Conservation (phyloP, 2,888 invertebrate species). For the Leptopilina drosophilae region DNA sequence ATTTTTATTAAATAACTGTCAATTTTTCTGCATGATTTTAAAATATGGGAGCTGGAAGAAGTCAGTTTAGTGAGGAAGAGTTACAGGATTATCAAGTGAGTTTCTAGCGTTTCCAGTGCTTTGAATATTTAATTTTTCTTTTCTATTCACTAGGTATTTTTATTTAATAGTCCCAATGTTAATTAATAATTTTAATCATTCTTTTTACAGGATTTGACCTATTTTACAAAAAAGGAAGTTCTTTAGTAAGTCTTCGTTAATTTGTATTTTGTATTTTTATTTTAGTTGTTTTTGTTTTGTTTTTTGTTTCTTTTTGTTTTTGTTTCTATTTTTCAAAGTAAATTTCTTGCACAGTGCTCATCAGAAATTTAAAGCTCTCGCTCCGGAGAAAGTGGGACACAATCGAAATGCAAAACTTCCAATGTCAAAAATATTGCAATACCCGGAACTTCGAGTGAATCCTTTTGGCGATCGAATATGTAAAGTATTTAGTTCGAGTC, state of each 20-base stretch:
- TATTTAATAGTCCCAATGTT: conserved; percentile 8
- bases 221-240: conserved; percentile 95
- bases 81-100: conserved; percentile 92
- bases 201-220: conserved; percentile 89
- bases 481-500: conserved; percentile 92
- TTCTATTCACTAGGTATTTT: conserved; percentile 9
- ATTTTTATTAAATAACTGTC: neutral
- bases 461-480: conserved; percentile 95
- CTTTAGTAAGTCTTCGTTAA: conserved; percentile 84
- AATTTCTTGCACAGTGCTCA: conserved; percentile 85
- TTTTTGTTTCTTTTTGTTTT: too few species aligned
- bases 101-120: neutral
- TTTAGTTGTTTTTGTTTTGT: conserved; percentile 24
- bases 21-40: conserved; percentile 20
- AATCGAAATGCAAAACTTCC: conserved; percentile 92
- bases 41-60: conserved; percentile 88
- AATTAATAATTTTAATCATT: neutral
- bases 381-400: conserved; percentile 93
- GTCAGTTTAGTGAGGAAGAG: conserved; percentile 92
- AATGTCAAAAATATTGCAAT: conserved; percentile 89
- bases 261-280: conserved; percentile 38
- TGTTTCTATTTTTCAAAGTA: neutral
- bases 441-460: conserved; percentile 92
- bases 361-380: conserved; percentile 91
- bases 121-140: neutral